Evolutionary conservation across 2,888 invertebrate genomes (phyloP), one percentile per base, ranked within the genome.

Genomic region (Epirrhoe tristata): DNA sequence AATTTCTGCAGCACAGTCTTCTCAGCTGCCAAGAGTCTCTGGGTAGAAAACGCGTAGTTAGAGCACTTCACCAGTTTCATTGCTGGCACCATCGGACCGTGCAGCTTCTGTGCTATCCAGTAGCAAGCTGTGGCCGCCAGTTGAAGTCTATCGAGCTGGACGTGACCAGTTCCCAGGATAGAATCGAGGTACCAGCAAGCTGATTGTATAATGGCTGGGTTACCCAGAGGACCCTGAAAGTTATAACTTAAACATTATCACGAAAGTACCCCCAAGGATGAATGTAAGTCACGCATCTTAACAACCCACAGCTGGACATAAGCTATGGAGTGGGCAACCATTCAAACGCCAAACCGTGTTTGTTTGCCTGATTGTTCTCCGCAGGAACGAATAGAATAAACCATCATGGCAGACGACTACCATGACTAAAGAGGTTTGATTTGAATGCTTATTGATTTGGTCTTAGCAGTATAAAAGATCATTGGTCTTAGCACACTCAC

Each of bases 121-220:
- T 81, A 90, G 63, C 90, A 88, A 3, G 91, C 91, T 0, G 90
- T 82, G 0, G 87, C 85, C 0, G 87, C 72, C 4, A 90, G 67
- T 76, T 91, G 92, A n/a, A 92, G 70, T 46, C 84, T 82, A 0
- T 84, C 78, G 0, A 87, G 8, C 5, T 75, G 68, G 0, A 91
- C 81, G 0, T 70, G 51, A 0, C 73, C 74, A 0, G 69, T 71
- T 5, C 80, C 74, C 14, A 90, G 66, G 36, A 89, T 70, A 0
- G 84, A 75, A 67, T 93, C 93, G 1, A 92, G 73, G 70, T 87
- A 92, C 89, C 90, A 90, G 43, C 81, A 78, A 0, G 93, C 89
- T 5, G 86, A 74, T 72, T 91, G 91, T 3, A 90, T 68, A 0
- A 77, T 77, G 0, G 86, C 85, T 60, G 91, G 88, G 55, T 89